Conservation (phyloP, 1,140 invertebrate species). For the Nasonia vitripennis region DNA sequence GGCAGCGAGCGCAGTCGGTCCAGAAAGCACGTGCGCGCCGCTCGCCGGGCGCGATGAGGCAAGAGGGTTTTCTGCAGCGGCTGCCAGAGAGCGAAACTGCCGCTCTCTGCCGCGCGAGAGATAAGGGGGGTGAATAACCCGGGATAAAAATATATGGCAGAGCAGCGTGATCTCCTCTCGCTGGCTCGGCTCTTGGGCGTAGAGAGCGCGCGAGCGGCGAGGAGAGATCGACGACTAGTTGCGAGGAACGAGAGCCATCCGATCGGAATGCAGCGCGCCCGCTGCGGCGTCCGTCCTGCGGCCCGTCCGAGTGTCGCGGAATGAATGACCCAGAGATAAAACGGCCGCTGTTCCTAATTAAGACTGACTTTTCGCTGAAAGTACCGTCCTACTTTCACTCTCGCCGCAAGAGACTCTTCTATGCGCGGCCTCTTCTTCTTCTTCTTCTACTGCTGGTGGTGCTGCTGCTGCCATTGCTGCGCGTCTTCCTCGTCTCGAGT, state of each 20-base stretch:
- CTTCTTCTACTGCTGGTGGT: too few relatives aligned
- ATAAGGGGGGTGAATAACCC: slow-evolving; percentile 71
- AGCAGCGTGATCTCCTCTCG: slow-evolving; percentile 5
- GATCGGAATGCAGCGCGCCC: slow-evolving; percentile 68
- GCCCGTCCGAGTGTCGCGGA: slow-evolving; percentile 66
- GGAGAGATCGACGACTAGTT: slow-evolving; percentile 33
- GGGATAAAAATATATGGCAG: slow-evolving; percentile 71
- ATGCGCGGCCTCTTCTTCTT: background rate
- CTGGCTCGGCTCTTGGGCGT: slow-evolving; percentile 21
- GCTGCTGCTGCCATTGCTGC: too few relatives aligned
- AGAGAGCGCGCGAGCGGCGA: slow-evolving; percentile 29
- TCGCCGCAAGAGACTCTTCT: background rate
- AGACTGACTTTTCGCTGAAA: slow-evolving; percentile 69
- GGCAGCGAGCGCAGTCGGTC: background rate
- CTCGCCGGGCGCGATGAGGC: background rate
- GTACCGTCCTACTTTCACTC: slow-evolving; percentile 64
- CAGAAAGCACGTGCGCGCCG: slow-evolving; percentile 12
- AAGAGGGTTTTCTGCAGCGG: slow-evolving; percentile 45
- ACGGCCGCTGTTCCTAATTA: slow-evolving; percentile 68
- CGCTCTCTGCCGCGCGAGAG: slow-evolving; percentile 1
- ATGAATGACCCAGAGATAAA: slow-evolving; percentile 72
- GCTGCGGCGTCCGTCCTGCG: slow-evolving; percentile 61
- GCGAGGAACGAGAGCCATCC: slow-evolving; percentile 57
- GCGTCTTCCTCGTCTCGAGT: background rate
- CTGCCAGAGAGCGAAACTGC: slow-evolving; percentile 55